Conservation (phyloP, 2,113 vertebrate genomes). For the Elaphurus davidianus region DNA sequence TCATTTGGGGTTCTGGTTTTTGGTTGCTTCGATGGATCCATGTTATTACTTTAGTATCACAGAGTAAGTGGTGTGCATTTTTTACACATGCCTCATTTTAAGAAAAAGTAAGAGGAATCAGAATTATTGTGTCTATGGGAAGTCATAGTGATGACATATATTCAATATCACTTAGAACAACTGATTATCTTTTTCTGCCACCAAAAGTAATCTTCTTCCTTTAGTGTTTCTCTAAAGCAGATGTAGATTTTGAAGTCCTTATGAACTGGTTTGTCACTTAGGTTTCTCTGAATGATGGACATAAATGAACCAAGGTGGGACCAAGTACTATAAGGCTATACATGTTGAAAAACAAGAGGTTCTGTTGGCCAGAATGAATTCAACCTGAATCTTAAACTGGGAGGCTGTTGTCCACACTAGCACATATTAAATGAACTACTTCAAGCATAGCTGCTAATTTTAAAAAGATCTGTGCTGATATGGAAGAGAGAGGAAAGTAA, state of each 20-base stretch:
- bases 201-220: background rate
- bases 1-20: background rate
- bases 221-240: background rate
- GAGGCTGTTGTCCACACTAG: background rate
- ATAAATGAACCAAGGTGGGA: background rate
- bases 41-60: background rate
- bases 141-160: background rate
- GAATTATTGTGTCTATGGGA: background rate
- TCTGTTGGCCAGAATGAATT: background rate
- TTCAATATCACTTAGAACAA: background rate
- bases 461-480: background rate
- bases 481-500: background rate
- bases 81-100: background rate
- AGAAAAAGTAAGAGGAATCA: conserved; percentile 15
- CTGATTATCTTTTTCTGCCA: background rate
- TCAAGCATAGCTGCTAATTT: background rate
- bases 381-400: background rate
- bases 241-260: background rate
- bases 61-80: background rate
- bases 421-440: background rate
- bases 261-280: background rate
- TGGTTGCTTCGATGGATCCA: background rate
- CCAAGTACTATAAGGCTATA: background rate
- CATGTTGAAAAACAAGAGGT: background rate
- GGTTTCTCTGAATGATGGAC: background rate